A percentile compares a stretch with the other conserved stretches of the same genome.
Evolutionary conservation across 2,113 vertebrate genomes (phyloP).

Genomic region (Elachura formosa): DNA sequence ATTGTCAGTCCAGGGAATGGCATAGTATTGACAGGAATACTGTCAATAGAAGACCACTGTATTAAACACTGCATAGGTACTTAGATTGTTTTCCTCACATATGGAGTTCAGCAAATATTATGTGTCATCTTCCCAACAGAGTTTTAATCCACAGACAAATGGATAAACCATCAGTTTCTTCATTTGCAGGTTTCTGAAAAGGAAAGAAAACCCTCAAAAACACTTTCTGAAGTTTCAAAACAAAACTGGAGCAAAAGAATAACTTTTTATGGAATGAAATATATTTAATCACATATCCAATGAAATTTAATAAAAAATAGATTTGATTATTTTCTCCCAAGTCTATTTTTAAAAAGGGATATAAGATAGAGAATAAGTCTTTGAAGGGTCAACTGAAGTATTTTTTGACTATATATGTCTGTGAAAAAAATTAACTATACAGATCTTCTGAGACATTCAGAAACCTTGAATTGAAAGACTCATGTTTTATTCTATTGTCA

Average conservation of each 20-base stretch:
- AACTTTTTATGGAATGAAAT: rapidly evolving
- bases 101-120: not conserved
- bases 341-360: not conserved
- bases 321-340: not conserved
- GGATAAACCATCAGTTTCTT: not conserved
- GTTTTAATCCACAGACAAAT: not conserved
- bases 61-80: not conserved
- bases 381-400: not conserved
- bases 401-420: not conserved
- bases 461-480: not conserved
- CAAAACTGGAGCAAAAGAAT: not conserved
- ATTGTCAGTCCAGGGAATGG: not conserved
- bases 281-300: not conserved
- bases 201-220: not conserved
- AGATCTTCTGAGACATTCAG: not conserved
- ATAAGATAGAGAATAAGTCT: not conserved
- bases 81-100: not conserved
- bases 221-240: not conserved
- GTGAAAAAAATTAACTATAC: not conserved
- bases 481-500: not conserved
- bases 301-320: not conserved
- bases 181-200: not conserved
- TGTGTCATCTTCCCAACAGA: not conserved
- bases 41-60: not conserved
- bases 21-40: not conserved